These are phyloP conservation scores for Stramonita haemastoma DNA, from an alignment of 2,888 invertebrate genomes.

Conservation along the genomic window DNA sequence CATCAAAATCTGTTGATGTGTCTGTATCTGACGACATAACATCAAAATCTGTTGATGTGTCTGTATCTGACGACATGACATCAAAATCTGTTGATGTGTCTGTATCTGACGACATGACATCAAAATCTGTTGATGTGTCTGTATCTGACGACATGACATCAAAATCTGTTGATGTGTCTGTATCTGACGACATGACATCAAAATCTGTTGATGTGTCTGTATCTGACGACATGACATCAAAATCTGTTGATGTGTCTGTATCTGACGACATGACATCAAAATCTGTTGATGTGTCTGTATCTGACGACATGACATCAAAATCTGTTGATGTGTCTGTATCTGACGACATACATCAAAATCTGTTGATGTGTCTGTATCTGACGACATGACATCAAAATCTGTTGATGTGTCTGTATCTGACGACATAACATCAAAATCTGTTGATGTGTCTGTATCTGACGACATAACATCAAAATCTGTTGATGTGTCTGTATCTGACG, in stretches of 20 bases:
- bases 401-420: slow-evolving; percentile 11
- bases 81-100: neutral
- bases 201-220: neutral
- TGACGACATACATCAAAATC: neutral
- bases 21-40: neutral
- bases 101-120: neutral
- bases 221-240: neutral
- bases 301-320: neutral
- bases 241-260: neutral
- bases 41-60: neutral
- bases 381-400: neutral
- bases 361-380: neutral
- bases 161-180: neutral
- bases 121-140: neutral
- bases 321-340: neutral
- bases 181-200: neutral
- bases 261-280: neutral
- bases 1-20: neutral
- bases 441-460: slow-evolving; percentile 7
- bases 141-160: neutral
- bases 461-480: neutral
- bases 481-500: neutral
- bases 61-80: neutral
- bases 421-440: neutral
- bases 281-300: neutral